A percentile compares a stretch with the other conserved stretches of the same genome.
Evolutionary conservation across 1,140 invertebrate species (phyloP).

Genomic region (Nylanderia fulva): DNA sequence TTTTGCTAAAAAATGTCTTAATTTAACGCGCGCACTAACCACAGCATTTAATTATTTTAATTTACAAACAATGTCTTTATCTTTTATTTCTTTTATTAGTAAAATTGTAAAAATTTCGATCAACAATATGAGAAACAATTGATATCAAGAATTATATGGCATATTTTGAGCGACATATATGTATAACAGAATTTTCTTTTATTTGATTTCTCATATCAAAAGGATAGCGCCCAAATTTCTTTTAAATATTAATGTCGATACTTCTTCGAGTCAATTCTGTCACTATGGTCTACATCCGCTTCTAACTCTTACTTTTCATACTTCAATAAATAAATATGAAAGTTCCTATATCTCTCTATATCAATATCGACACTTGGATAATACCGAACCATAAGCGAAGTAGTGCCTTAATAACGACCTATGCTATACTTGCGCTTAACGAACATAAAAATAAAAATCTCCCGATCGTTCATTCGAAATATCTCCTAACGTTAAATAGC

Average conservation of each 20-base stretch:
- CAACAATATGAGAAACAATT: neutral
- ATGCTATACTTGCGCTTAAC: neutral
- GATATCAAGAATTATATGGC: neutral
- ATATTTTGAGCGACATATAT: neutral
- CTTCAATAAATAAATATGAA: conserved; percentile 28
- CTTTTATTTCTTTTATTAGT: neutral
- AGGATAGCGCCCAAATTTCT: neutral
- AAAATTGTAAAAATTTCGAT: neutral
- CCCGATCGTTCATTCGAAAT: neutral
- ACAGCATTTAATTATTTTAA: neutral
- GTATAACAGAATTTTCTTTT: conserved; percentile 30
- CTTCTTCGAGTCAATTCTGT: conserved; percentile 11
- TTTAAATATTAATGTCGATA: conserved; percentile 39
- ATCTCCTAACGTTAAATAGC: neutral
- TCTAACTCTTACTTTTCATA: conserved; percentile 23
- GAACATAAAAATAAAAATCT: neutral
- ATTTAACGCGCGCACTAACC: neutral
- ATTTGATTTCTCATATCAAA: conserved; percentile 28
- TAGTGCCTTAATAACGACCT: conserved; percentile 9
- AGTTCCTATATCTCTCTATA: neutral
- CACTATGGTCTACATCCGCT: neutral
- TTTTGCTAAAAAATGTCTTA: neutral
- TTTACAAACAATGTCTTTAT: neutral
- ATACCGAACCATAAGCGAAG: neutral
- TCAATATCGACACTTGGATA: conserved; percentile 16